A percentile compares a stretch with the other conserved stretches of the same genome.
Evolutionary conservation across 2,888 invertebrate genomes (phyloP).

Genomic region (Coenonympha arcania): DNA sequence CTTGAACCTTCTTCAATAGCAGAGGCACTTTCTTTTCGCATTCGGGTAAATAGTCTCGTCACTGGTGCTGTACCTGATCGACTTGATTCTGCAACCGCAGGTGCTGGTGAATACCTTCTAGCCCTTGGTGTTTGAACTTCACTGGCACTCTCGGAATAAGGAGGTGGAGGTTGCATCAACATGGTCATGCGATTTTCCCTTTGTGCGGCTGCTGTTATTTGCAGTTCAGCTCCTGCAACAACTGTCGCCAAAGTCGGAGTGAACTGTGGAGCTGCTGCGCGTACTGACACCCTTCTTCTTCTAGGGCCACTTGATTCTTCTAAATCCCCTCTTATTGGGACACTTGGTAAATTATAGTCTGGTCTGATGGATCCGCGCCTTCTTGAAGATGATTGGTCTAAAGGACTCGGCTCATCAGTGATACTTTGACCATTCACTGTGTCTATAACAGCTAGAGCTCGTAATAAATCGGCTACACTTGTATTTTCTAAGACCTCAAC

Average conservation of each 20-base stretch:
- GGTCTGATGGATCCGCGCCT: conserved; percentile 56
- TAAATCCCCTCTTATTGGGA: conserved; percentile 39
- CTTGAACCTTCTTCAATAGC: conserved; percentile 48
- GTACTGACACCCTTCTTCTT: conserved; percentile 60
- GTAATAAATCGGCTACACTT: conserved; percentile 85
- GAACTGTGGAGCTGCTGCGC: conserved; percentile 59
- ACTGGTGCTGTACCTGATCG: conserved; percentile 56
- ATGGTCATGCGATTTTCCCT: conserved; percentile 64
- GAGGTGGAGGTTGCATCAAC: conserved; percentile 64
- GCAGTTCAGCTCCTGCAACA: conserved; percentile 61
- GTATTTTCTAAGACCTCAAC: conserved; percentile 84
- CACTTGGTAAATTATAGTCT: conserved; percentile 46
- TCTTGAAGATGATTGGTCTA: conserved; percentile 34
- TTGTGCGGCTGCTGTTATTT: conserved; percentile 59
- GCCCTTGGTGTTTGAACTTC: conserved; percentile 46
- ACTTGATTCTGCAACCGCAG: conserved; percentile 47
- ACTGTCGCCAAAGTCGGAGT: conserved; percentile 66
- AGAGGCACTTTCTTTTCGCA: conserved; percentile 54
- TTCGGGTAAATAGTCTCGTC: conserved; percentile 60
- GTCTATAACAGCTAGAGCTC: conserved; percentile 81
- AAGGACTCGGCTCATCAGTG: conserved; percentile 21
- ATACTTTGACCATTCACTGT: conserved; percentile 45
- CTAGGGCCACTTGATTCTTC: conserved; percentile 54
- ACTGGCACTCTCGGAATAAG: conserved; percentile 53
- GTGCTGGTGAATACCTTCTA: conserved; percentile 64